phyloP scores from a whole-genome alignment of 2,797 vertebrate genomes.

The Microctenopoma steveboyesi region DNA sequence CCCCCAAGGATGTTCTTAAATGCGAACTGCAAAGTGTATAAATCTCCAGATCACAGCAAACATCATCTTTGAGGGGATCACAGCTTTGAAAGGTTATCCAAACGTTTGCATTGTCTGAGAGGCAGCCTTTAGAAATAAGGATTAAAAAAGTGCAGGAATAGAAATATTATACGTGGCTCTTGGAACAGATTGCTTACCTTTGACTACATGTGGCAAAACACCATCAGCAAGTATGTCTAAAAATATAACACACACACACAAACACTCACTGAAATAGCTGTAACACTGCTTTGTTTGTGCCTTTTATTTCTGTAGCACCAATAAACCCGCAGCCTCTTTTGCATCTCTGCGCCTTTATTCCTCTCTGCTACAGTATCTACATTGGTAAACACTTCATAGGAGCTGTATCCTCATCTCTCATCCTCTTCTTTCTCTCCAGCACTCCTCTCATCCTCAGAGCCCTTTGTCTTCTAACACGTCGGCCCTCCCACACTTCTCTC shows the following conservation, averaged over 20 bases:
- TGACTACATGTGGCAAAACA: constrained; percentile 45
- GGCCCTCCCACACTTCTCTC: constrained; percentile 61
- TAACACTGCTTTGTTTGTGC: constrained; percentile 7
- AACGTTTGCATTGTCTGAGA: constrained; percentile 13
- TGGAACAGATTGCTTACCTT: neutral
- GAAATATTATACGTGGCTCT: neutral
- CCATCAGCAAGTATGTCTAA: constrained; percentile 11
- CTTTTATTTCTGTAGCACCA: constrained; percentile 21
- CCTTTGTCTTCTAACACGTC: constrained; percentile 59
- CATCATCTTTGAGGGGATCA: constrained; percentile 16
- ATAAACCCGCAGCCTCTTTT: constrained; percentile 30
- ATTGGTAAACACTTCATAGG: constrained; percentile 55
- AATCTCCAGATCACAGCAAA: constrained; percentile 49
- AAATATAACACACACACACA: constrained; percentile 18
- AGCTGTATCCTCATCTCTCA: constrained; percentile 44
- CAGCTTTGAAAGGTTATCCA: constrained; percentile 13
- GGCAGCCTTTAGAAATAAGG: neutral
- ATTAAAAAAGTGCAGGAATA: neutral
- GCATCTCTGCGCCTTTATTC: constrained; percentile 26
- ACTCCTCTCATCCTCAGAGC: constrained; percentile 55
- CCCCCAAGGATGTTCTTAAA: constrained; percentile 11
- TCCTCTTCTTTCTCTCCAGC: constrained; percentile 22
- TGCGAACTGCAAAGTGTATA: constrained; percentile 18
- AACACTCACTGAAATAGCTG: constrained; percentile 14
- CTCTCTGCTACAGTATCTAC: constrained; percentile 32